A percentile compares a stretch with the other conserved stretches of the same genome.
phyloP scores from a whole-genome alignment of 1,140 invertebrate species.

The Sminthurinus signatus region DNA sequence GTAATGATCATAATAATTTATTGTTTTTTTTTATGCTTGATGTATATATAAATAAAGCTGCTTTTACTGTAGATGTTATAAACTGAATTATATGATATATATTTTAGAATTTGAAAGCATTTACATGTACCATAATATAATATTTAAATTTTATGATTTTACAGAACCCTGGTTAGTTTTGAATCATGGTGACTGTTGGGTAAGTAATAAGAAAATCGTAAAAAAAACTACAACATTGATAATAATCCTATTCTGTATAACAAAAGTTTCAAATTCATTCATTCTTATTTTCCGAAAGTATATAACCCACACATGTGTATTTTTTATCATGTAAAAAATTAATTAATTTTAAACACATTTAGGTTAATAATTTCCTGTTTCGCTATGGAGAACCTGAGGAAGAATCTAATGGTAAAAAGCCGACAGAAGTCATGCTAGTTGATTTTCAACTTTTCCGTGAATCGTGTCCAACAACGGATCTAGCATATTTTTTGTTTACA shows the following conservation, averaged over 20 bases:
- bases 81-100: neutral
- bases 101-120: neutral
- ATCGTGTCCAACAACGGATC: conserved; percentile 23
- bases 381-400: conserved; percentile 46
- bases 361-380: conserved; percentile 58
- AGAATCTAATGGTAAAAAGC: neutral
- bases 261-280: no score
- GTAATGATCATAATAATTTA: neutral
- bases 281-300: no score
- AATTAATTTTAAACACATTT: no score
- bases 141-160: neutral
- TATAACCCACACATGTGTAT: no score
- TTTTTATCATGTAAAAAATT: no score
- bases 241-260: no score
- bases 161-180: conserved; percentile 44
- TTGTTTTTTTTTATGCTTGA: neutral
- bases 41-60: neutral
- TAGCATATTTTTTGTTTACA: conserved; percentile 27
- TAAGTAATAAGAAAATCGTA: no score
- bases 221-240: no score
- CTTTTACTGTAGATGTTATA: neutral
- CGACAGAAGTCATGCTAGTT: no score
- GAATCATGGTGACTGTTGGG: conserved; percentile 57
- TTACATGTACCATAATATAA: neutral
- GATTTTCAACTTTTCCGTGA: no score